A percentile compares a stretch with the other conserved stretches of the same genome.
These are phyloP conservation scores for Puma concolor DNA, from an alignment of 2,113 vertebrate genomes.

Conservation along the genomic window DNA sequence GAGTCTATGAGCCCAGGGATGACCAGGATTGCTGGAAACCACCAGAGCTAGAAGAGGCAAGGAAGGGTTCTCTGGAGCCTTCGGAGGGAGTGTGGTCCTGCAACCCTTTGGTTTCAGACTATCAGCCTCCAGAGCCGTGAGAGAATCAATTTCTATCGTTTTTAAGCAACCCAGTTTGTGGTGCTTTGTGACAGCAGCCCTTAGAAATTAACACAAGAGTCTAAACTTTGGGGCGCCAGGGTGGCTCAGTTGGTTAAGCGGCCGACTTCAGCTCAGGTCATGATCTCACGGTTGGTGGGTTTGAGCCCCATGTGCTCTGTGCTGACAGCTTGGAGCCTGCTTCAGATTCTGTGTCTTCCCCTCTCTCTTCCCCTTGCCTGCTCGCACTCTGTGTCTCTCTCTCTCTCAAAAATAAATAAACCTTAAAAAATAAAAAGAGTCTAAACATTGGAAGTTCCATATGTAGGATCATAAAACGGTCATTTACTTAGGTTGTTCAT, in stretches of 20 bases:
- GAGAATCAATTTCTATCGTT: neutral
- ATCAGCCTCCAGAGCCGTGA: neutral
- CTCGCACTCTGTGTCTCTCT: too few relatives aligned
- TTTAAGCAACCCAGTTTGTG: neutral
- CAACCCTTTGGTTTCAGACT: neutral
- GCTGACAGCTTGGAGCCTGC: too few relatives aligned
- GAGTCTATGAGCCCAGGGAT: neutral
- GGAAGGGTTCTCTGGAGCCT: neutral
- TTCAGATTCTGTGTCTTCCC: too few relatives aligned
- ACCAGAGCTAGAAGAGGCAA: neutral
- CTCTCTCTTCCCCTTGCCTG: too few relatives aligned
- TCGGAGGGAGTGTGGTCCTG: neutral
- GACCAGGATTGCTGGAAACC: neutral
- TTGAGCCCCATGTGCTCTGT: too few relatives aligned
- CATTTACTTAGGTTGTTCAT: neutral
- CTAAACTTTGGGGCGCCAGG: neutral
- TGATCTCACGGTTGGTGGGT: too few relatives aligned
- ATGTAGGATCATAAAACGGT: neutral
- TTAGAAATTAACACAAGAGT: neutral
- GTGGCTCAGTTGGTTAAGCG: too few relatives aligned
- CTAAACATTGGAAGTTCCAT: neutral
- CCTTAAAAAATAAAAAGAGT: too few relatives aligned
- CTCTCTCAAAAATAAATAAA: too few relatives aligned
- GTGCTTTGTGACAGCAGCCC: neutral
- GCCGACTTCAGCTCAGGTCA: too few relatives aligned